Conservation (phyloP, 2,888 invertebrate genomes). For the Aphidoletes aphidimyza region DNA sequence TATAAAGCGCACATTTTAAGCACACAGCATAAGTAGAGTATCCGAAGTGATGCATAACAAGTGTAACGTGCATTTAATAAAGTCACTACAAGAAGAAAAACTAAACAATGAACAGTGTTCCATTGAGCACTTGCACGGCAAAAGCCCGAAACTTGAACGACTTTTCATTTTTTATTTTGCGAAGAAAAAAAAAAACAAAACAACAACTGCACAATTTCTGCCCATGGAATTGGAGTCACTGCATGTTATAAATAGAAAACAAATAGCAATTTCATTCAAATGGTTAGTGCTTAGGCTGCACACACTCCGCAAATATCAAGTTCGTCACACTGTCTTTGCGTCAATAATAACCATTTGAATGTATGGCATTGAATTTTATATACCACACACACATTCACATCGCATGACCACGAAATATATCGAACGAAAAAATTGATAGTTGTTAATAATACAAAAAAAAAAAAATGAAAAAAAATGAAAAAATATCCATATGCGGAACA, state of each 20-base stretch:
- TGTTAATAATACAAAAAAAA: too few relatives aligned
- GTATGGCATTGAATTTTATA: slow-evolving; percentile 13
- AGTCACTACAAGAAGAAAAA: slow-evolving; percentile 23
- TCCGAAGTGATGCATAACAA: slow-evolving; percentile 46
- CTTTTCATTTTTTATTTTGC: too few relatives aligned
- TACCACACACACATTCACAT: too few relatives aligned
- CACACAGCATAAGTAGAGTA: slow-evolving; percentile 29
- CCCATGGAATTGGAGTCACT: slow-evolving; percentile 17
- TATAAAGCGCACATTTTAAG: too few relatives aligned
- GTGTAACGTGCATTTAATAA: slow-evolving; percentile 51
- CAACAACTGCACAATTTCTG: not conserved
- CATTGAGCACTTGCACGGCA: not conserved
- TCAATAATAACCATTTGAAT: not conserved
- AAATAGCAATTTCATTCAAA: not conserved
- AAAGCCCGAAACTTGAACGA: not conserved
- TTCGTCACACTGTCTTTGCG: slow-evolving; percentile 46
- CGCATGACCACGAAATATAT: too few relatives aligned
- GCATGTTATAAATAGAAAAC: not conserved
- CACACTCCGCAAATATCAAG: not conserved
- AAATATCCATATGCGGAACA: too few relatives aligned
- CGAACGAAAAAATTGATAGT: too few relatives aligned
- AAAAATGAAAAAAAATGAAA: too few relatives aligned
- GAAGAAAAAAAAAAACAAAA: too few relatives aligned
- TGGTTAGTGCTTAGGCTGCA: not conserved
- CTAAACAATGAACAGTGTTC: not conserved